Evolutionary conservation across 2,888 invertebrate genomes (phyloP).

Genomic region (Andrena praecox): DNA sequence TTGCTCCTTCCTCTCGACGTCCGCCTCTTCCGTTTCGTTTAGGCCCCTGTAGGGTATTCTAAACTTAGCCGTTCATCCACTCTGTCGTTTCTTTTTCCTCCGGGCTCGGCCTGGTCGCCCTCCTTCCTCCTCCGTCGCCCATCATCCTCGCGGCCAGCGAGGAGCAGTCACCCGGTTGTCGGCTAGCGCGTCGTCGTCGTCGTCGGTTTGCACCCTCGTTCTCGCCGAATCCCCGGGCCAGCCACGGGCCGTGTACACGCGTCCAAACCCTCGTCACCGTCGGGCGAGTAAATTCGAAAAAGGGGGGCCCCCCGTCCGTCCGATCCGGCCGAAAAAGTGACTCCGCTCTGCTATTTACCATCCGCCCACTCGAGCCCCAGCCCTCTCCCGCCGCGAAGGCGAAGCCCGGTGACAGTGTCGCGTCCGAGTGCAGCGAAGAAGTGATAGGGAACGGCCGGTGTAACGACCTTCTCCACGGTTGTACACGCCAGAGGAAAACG

Average conservation of each 20-base stretch:
- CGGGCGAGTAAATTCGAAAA: slow-evolving; percentile 39
- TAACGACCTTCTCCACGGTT: slow-evolving; percentile 48
- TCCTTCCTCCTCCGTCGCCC: slow-evolving; percentile 28
- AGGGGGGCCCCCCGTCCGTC: neutral
- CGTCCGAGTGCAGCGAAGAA: slow-evolving; percentile 41
- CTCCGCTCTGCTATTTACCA: slow-evolving; percentile 8
- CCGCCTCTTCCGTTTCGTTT: slow-evolving; percentile 50
- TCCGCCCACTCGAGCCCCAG: neutral
- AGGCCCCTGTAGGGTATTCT: slow-evolving; percentile 62
- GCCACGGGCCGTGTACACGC: slow-evolving; percentile 19
- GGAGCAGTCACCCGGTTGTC: slow-evolving; percentile 22
- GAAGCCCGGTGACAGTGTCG: slow-evolving; percentile 44
- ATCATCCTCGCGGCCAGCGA: slow-evolving; percentile 11
- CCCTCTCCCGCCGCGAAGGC: neutral
- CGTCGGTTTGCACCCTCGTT: slow-evolving; percentile 39
- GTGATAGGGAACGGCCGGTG: slow-evolving; percentile 48
- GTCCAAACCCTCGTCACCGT: slow-evolving; percentile 42
- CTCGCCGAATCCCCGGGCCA: slow-evolving; percentile 29
- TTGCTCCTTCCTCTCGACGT: slow-evolving; percentile 43
- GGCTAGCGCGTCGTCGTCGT: slow-evolving; percentile 14
- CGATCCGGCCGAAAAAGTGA: neutral
- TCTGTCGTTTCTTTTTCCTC: slow-evolving; percentile 20
- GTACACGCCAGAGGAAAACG: slow-evolving; percentile 58
- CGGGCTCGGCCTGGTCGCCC: slow-evolving; percentile 16
- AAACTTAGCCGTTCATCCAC: slow-evolving; percentile 60